Base-by-base conservation (phyloP, 2,113 vertebrate genomes). In the Erpornis zantholeuca region DNA sequence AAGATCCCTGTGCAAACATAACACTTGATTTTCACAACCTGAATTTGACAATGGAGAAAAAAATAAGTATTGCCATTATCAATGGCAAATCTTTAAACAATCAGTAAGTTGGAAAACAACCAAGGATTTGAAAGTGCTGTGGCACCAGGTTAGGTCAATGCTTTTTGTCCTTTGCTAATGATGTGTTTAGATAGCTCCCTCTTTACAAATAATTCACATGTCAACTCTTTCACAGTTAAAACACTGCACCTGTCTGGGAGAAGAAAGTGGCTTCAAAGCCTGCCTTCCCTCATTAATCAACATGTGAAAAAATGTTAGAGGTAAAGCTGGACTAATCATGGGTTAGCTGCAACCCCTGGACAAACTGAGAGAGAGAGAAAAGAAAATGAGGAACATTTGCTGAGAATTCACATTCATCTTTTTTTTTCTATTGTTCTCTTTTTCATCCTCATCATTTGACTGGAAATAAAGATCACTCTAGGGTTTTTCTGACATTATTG, bases 171-270 rank as follows among this genome's bases (percentile, higher is more conserved):
- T 92, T 80, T 73, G 72, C 80, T 97, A 97, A 97, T 87, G 91
- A 85, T 76, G 77, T 96, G 73, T 95, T 92, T 97, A 92, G 90
- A 93, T 92, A 96, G 96, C 82, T 97, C 84, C 80, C 93, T 97
- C 97, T 86, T 81, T 88, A 87, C 93, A 97, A 96, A 98, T 98
- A 98, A 98, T 98, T 98, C 98, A 97, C 95, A 97, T 97, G 97
- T 97, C 97, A 98, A 59, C 94, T 97, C 91, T 96, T 97, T 98
- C 97, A 97, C 75, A 94, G 96, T 96, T 98, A 98, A 99, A 98
- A 96, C 94, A 98, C 96, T 97, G 96, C 97, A 99, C 96, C 97
- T 98, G 97, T 96, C 96, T 94, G 83, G 64, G 69, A 95, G 70
- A 93, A 96, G 93, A 94, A 77, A 92, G 73, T 64, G 70, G 64